phyloP scores from a whole-genome alignment of 2,113 vertebrate genomes.

The Engraulis encrasicolus region DNA sequence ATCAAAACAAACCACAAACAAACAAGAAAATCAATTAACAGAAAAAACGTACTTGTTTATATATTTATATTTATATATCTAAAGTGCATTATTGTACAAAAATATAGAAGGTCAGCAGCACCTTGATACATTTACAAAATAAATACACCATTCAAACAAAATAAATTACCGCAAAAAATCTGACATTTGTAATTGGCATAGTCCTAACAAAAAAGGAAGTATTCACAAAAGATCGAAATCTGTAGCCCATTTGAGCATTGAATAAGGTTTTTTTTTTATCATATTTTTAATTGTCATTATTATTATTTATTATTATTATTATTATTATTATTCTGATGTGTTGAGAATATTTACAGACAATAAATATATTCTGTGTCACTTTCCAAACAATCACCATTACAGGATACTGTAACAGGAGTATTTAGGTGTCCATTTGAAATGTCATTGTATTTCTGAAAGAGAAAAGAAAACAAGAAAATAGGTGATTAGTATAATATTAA shows the following conservation, averaged over 20 bases:
- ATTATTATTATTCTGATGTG: slow-evolving; percentile 66
- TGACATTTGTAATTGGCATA: slow-evolving; percentile 66
- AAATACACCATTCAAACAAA: slow-evolving; percentile 95
- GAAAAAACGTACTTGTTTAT: slow-evolving; percentile 70
- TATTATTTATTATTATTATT: too few species aligned
- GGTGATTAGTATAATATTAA: background rate
- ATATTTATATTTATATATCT: slow-evolving; percentile 94
- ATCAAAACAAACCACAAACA: slow-evolving; percentile 69
- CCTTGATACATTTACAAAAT: slow-evolving; percentile 96
- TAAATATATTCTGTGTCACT: slow-evolving; percentile 78
- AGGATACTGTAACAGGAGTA: slow-evolving; percentile 60
- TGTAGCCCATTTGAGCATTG: slow-evolving; percentile 61
- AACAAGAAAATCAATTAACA: slow-evolving; percentile 59
- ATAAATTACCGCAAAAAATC: slow-evolving; percentile 87
- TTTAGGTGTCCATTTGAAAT: slow-evolving; percentile 63
- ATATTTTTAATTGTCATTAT: slow-evolving; percentile 58
- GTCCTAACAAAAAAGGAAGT: slow-evolving; percentile 56
- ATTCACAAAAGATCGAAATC: slow-evolving; percentile 74
- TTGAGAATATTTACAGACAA: slow-evolving; percentile 80
- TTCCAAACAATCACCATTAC: slow-evolving; percentile 69
- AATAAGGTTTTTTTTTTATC: slow-evolving; percentile 55
- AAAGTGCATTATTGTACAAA: slow-evolving; percentile 99
- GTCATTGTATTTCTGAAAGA: slow-evolving; percentile 66
- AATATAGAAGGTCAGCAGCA: slow-evolving; percentile 95
- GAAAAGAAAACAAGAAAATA: slow-evolving; percentile 40